A percentile compares a stretch with the other conserved stretches of the same genome.
Conservation (phyloP, 2,888 invertebrate genomes). For the Yponomeuta plumbellus region DNA sequence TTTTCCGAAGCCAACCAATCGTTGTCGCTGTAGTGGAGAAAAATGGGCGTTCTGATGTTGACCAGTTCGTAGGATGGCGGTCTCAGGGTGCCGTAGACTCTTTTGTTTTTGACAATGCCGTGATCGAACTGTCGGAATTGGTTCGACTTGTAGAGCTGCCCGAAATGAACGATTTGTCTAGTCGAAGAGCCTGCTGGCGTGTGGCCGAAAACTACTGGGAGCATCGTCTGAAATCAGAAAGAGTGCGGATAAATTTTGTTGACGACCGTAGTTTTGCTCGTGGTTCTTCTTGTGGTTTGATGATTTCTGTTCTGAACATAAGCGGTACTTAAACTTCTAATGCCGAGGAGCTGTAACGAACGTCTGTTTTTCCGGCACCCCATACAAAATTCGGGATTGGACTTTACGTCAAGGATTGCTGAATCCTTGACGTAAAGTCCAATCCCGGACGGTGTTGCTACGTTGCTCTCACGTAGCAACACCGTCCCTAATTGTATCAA, state of each 20-base stretch:
- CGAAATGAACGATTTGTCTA: conserved; percentile 69
- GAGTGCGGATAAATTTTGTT: not conserved
- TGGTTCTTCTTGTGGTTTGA: no score
- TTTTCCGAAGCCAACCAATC: conserved; percentile 67
- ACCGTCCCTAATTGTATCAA: no score
- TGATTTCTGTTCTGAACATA: no score
- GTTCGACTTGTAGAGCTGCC: conserved; percentile 59
- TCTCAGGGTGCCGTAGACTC: conserved; percentile 58
- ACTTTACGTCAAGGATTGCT: no score
- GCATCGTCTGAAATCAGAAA: conserved; percentile 58
- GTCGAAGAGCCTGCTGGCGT: conserved; percentile 71
- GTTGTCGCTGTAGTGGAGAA: conserved; percentile 69
- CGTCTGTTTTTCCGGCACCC: no score
- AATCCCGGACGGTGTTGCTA: no score
- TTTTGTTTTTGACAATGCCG: conserved; percentile 56
- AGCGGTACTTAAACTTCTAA: no score
- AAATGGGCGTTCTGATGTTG: conserved; percentile 62
- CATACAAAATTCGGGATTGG: no score
- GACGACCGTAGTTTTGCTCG: not conserved
- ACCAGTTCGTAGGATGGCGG: conserved; percentile 70
- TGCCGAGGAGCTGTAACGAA: no score
- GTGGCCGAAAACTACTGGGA: conserved; percentile 67
- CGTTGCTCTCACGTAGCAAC: no score
- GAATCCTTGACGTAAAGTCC: no score
- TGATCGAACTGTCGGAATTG: conserved; percentile 72